Percentiles rank a stretch among this genome's conserved stretches.
Conservation (phyloP, 2,797 vertebrate genomes). For the Pangasius larnaudii region DNA sequence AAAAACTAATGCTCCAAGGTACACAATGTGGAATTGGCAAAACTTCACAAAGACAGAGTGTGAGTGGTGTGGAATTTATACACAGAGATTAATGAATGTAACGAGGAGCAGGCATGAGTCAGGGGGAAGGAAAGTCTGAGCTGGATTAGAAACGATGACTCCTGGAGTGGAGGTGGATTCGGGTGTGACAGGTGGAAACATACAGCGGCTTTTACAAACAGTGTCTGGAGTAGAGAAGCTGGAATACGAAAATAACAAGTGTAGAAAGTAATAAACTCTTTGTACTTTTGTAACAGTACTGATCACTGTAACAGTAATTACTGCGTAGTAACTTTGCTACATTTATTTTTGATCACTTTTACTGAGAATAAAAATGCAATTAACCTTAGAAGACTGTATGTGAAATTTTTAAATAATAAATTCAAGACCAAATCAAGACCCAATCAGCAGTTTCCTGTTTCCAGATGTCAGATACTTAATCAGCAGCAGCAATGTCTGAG, state of each 20-base stretch:
- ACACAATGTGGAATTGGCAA: background rate
- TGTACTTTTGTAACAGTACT: background rate
- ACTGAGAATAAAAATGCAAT: background rate
- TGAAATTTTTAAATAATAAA: background rate
- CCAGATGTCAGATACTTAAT: background rate
- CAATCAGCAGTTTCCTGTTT: background rate
- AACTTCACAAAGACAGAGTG: background rate
- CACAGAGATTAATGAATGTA: background rate
- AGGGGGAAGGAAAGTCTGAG: background rate
- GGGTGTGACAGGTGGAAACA: background rate
- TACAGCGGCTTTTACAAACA: background rate
- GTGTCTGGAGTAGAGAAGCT: background rate
- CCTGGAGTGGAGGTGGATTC: background rate
- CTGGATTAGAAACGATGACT: background rate
- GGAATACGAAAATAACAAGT: background rate
- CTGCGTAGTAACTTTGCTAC: background rate
- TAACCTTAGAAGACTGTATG: background rate
- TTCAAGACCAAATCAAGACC: background rate
- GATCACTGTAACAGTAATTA: background rate
- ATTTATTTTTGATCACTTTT: background rate
- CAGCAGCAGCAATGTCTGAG: background rate
- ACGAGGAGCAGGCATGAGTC: background rate
- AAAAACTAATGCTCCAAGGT: background rate
- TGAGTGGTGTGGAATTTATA: background rate
- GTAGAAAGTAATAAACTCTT: background rate